phyloP scores from a whole-genome alignment of 2,888 invertebrate genomes.

The Drosophila prostipennis region DNA sequence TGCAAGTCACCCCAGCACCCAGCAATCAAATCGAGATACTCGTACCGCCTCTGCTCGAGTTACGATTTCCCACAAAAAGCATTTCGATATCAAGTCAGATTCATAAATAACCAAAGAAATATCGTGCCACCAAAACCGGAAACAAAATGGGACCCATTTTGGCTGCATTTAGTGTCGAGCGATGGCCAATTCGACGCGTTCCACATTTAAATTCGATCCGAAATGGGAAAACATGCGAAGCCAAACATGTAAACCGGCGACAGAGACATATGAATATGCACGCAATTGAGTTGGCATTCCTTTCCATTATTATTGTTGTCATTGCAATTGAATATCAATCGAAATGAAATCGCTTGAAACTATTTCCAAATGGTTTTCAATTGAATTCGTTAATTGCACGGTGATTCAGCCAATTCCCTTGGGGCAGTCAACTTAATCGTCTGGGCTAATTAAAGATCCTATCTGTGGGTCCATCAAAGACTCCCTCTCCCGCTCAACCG shows the following conservation, averaged over 20 bases:
- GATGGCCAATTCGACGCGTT: slow-evolving; percentile 73
- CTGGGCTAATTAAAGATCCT: slow-evolving; percentile 38
- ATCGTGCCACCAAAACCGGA: slow-evolving; percentile 65
- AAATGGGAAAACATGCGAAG: slow-evolving; percentile 65
- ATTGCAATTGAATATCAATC: slow-evolving; percentile 64
- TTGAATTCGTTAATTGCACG: slow-evolving; percentile 28
- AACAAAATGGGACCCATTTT: slow-evolving; percentile 63
- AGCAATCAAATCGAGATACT: slow-evolving; percentile 16
- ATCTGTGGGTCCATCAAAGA: slow-evolving; percentile 12
- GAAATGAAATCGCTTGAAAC: slow-evolving; percentile 40
- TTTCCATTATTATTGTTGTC: slow-evolving; percentile 43
- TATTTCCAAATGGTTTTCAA: slow-evolving; percentile 33
- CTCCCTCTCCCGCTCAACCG: slow-evolving; percentile 37
- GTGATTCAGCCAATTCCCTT: slow-evolving; percentile 15
- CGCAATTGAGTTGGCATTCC: slow-evolving; percentile 60
- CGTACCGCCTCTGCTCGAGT: slow-evolving; percentile 44
- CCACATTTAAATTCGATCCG: slow-evolving; percentile 63
- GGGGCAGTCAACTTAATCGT: slow-evolving; percentile 2
- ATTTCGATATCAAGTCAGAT: slow-evolving; percentile 17
- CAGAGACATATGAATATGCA: slow-evolving; percentile 56
- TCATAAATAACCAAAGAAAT: slow-evolving; percentile 53
- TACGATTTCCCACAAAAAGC: slow-evolving; percentile 7
- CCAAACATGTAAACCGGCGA: slow-evolving; percentile 29
- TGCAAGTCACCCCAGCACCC: slow-evolving; percentile 15
- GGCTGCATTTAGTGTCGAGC: slow-evolving; percentile 50